A percentile compares a stretch with the other conserved stretches of the same genome.
phyloP scores from a whole-genome alignment of 2,888 invertebrate species.

The Melanophora roralis region DNA sequence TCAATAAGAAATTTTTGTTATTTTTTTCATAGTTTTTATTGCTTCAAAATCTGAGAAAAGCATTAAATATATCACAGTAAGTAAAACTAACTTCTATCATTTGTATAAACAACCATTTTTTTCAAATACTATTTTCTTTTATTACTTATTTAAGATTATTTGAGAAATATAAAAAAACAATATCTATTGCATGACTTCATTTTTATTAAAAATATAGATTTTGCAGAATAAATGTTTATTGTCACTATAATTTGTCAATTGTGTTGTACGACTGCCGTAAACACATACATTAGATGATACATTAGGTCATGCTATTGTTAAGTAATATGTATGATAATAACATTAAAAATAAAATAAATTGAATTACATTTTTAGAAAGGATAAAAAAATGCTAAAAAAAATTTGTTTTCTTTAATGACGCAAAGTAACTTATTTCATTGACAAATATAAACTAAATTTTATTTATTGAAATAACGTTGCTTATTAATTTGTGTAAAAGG shows the following conservation, averaged over 20 bases:
- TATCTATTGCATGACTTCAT: constrained; percentile 16
- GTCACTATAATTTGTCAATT: constrained; percentile 20
- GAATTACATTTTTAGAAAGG: too few relatives aligned
- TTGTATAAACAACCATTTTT: not conserved
- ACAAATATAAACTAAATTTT: too few relatives aligned
- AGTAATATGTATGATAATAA: too few relatives aligned
- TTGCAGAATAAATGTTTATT: not conserved
- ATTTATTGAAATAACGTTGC: too few relatives aligned
- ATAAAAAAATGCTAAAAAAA: too few relatives aligned
- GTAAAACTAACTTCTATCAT: not conserved
- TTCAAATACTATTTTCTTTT: not conserved
- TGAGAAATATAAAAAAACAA: not conserved
- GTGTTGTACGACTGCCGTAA: not conserved
- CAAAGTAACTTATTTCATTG: too few relatives aligned
- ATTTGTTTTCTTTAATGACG: too few relatives aligned
- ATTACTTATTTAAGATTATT: constrained; percentile 7
- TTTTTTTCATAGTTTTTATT: not conserved
- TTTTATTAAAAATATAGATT: not conserved
- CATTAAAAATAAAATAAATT: too few relatives aligned
- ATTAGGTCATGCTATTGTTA: too few relatives aligned
- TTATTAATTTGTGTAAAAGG: too few relatives aligned
- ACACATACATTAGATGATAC: too few relatives aligned
- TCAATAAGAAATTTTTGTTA: not conserved
- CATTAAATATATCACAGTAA: not conserved
- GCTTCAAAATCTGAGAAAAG: not conserved